Conservation (phyloP, 2,888 invertebrate species). For the Napeogenes sylphis region DNA sequence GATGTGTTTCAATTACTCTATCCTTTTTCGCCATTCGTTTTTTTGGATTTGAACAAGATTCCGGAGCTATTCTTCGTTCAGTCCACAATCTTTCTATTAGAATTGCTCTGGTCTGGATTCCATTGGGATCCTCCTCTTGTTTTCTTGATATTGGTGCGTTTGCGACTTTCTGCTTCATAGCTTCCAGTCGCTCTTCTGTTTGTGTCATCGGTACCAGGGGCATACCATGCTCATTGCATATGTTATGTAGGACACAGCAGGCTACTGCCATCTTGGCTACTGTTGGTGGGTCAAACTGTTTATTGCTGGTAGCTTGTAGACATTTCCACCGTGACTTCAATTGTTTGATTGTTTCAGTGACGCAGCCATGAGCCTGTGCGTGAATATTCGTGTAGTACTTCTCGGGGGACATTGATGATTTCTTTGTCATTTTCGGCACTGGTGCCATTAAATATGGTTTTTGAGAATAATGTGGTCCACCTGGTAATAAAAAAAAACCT, state of each 20-base stretch:
- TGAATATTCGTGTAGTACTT: slow-evolving; percentile 64
- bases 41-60: slow-evolving; percentile 46
- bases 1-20: slow-evolving; percentile 40
- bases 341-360: slow-evolving; percentile 61
- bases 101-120: slow-evolving; percentile 45
- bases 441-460: slow-evolving; percentile 65
- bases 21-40: slow-evolving; percentile 60
- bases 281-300: slow-evolving; percentile 59
- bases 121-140: slow-evolving; percentile 48
- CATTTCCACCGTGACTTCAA: slow-evolving; percentile 69
- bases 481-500: slow-evolving; percentile 39
- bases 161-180: slow-evolving; percentile 68
- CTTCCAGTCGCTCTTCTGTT: slow-evolving; percentile 60
- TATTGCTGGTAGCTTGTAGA: slow-evolving; percentile 64
- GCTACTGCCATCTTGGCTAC: slow-evolving; percentile 61
- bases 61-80: slow-evolving; percentile 51
- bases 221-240: slow-evolving; percentile 52
- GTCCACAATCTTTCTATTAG: slow-evolving; percentile 60
- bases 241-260: slow-evolving; percentile 62
- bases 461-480: slow-evolving; percentile 60
- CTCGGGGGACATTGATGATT: slow-evolving; percentile 63
- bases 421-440: slow-evolving; percentile 65
- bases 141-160: slow-evolving; percentile 61
- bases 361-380: slow-evolving; percentile 47
- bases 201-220: slow-evolving; percentile 55